Evolutionary conservation across 1,140 invertebrate species (phyloP), one percentile per base, ranked within the genome.

Genomic region (Batillaria attramentaria): DNA sequence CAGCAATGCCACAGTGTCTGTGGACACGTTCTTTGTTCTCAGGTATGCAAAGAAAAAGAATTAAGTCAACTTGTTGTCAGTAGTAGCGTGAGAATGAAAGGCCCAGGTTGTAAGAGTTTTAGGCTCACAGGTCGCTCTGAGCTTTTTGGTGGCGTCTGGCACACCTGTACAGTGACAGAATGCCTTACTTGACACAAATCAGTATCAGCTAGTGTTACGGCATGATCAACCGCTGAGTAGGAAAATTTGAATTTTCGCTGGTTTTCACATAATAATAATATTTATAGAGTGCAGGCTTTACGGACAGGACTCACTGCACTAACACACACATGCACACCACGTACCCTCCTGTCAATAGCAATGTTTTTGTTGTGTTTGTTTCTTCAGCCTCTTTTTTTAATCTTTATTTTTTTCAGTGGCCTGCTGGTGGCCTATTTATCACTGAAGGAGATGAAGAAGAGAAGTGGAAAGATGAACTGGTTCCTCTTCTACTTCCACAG

Each of bases 11-110:
- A 95, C 95, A 3, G 96, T 96, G 88, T 96, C 96, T 54, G 96
- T 97, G 31, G 96, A 97, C 89, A 95, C 96, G 8, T 98, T 97
- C 92, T 97, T 98, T 91, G 95, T 97, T 13, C 57, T 91, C 37
- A 89, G 89, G 89, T 90, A 20, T 79, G 37, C 0, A 18, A 10
- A 16, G n/a, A 54, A 54, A 16, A 16, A n/a, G 16, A 54, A 16
- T 16, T 16, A 54, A 54, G 50, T 13, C 16, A n/a, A 54, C 16
- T 16, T 16, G 16, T 54, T 54, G 50, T 54, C 50, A 16, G 50
- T 54, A 16, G 16, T 16, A n/a, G n/a, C n/a, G 16, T 13, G n/a
- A 16, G 16, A 54, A 54, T 16, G n/a, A 54, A 54, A 16, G n/a
- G n/a, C 16, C 50, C 13, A 54, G 50, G 16, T 13, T 54, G n/a